Base-by-base conservation (phyloP, 1,140 invertebrate genomes). In the Brachionus rubens region DNA sequence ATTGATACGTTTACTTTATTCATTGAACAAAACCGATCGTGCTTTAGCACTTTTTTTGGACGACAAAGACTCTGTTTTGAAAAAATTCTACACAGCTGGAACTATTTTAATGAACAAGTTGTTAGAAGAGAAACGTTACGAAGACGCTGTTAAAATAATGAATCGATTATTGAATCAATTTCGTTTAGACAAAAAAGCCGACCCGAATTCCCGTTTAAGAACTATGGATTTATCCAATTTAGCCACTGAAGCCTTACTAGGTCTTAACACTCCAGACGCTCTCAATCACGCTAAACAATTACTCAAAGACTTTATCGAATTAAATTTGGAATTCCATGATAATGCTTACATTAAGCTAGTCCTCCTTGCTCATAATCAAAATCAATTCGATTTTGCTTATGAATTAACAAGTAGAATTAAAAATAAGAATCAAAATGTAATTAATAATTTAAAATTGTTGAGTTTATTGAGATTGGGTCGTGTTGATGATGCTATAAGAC, bases 21-120 rank as follows among this genome's bases (percentile, higher is more conserved):
- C 33, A 14, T 19, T 72, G 43, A 54, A 72, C 28, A 72, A 72
- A 54, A 72, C 68, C 4, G 68, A 72, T 36, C 30, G 36, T 14
- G 68, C 68, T 50, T 54, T 72, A 33, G 19, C 7, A 2, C n/a
- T 72, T 19, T 72, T 72, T 28, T 41, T 72, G n/a, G 26, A 72
- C 7, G 68, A 50, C 48, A 48, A 72, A 50, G 50, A 72, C 12
- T 14, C 43, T 9, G 36, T 72, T 46, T 52, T 72, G 28, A 9
- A 52, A 40, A 48, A 26, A 24, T 40, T 40, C 33, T 50, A 33
- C 24, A 72, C 46, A 72, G 28, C 68, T 33, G 68, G 68, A 33
- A 36, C 33, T 50, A 72, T 72, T 48, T 54, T 72, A 3, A 50
- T 72, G 46, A 72, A 72, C 21, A 72, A 72, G 24, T 26, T 72